phyloP scores from a whole-genome alignment of 30 jellyfish, hydroid and myxozoan species.

The Sanderia malayensis region DNA sequence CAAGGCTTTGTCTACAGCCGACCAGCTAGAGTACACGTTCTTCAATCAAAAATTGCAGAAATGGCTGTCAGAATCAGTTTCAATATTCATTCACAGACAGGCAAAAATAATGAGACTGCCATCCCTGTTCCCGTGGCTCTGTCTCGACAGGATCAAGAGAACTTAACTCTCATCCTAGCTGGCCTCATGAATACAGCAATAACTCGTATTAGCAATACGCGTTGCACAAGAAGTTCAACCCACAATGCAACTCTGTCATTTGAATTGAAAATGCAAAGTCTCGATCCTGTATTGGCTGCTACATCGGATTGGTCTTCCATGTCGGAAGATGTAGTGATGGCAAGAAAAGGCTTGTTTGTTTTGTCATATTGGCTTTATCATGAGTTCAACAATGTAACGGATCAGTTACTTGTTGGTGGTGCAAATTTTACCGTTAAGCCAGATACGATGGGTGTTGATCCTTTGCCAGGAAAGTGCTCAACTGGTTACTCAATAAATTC shows the following conservation, averaged over 20 bases:
- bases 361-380: constrained; percentile 45
- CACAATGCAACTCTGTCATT: constrained; percentile 28
- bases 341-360: constrained; percentile 51
- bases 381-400: constrained; percentile 26
- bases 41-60: constrained; percentile 22
- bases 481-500: constrained; percentile 24
- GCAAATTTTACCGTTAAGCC: constrained; percentile 25
- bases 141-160: neutral
- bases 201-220: constrained; percentile 13
- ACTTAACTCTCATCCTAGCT: neutral
- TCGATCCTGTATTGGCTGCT: constrained; percentile 9
- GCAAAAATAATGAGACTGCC: neutral
- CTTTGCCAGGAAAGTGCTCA: constrained; percentile 34
- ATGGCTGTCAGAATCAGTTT: constrained; percentile 25
- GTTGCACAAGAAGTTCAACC: neutral
- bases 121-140: constrained; percentile 22
- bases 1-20: constrained; percentile 39
- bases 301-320: constrained; percentile 44
- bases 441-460: constrained; percentile 34
- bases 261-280: constrained; percentile 14
- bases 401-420: constrained; percentile 13
- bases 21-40: constrained; percentile 51
- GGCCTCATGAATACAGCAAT: constrained; percentile 30
- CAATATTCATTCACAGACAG: neutral
- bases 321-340: constrained; percentile 50